Evolutionary conservation across 2,888 invertebrate species (phyloP), one percentile per base, ranked within the genome.

Genomic region (Agonopterix subpropinquella): DNA sequence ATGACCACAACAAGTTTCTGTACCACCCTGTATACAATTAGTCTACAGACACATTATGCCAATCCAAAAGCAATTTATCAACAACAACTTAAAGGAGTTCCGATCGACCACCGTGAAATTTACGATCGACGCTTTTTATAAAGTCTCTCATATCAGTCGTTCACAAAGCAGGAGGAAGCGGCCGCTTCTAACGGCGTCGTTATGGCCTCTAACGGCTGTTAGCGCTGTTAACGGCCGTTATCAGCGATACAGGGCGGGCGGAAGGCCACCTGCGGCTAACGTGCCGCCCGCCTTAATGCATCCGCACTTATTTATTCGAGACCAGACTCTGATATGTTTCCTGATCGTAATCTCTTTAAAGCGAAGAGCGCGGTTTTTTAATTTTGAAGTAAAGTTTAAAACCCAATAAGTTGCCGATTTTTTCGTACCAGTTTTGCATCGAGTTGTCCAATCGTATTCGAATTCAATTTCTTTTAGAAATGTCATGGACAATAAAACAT

Each of bases 301-400:
- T 85, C 85, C 86, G 85, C 77, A 83, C 80, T 84, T 86, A 84
- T 86, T 87, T 86, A 85, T 82, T 77, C 77, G 65, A 60, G 13
- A 67, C 71, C 71, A 68, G 59, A 52, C 56, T 66, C 67, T 28
- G 81, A 83, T 85, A 77, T 79, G 77, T 79, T 83, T 83, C 85
- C 84, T n/a, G 42, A 42, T 28, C 28, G 28, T 28, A 28, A 28
- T 28, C 28, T 28, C 28, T 28, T 28, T 28, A 28, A 28, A 28
- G 28, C 28, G 28, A 28, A 28, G 28, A 28, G 28, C 7, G 28
- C 28, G 28, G 28, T 28, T 28, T 28, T 28, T 28, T 2, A 28
- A 28, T 28, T 28, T 28, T 28, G 28, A 28, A 28, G 28, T 28
- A 1, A 28, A 28, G 5, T 7, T 28, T 28, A 28, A 28, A 28